These are phyloP conservation scores for Macroglossus sobrinus DNA, from an alignment of 2,113 vertebrate species.

Conservation along the genomic window DNA sequence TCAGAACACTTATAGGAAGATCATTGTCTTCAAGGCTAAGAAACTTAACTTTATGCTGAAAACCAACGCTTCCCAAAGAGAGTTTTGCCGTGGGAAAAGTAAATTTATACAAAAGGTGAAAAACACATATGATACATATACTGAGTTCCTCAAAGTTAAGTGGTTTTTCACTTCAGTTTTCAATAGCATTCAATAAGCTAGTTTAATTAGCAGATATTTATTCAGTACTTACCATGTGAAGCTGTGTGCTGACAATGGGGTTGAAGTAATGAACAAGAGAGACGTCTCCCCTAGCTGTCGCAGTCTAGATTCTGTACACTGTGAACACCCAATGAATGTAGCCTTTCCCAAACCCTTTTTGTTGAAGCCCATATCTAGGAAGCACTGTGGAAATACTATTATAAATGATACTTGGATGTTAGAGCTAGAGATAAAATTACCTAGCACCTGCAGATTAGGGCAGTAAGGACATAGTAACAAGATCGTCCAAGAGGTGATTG, in stretches of 20 bases:
- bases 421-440: not conserved
- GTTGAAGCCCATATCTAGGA: not conserved
- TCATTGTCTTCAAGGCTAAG: not conserved
- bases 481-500: not conserved
- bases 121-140: not conserved
- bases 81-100: not conserved
- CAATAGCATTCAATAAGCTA: not conserved
- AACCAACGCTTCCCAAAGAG: not conserved
- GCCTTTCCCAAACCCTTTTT: not conserved
- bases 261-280: not conserved
- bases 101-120: not conserved
- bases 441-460: not conserved
- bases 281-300: not conserved
- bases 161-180: not conserved
- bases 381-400: not conserved
- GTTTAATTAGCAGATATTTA: not conserved
- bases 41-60: not conserved
- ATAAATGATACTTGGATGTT: not conserved
- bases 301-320: not conserved
- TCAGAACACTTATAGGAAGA: not conserved
- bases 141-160: not conserved
- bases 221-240: not conserved
- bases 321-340: not conserved
- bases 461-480: not conserved
- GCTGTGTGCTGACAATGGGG: not conserved